These are phyloP conservation scores for Halichoeres trimaculatus DNA, from an alignment of 2,113 vertebrate species.

Conservation along the genomic window DNA sequence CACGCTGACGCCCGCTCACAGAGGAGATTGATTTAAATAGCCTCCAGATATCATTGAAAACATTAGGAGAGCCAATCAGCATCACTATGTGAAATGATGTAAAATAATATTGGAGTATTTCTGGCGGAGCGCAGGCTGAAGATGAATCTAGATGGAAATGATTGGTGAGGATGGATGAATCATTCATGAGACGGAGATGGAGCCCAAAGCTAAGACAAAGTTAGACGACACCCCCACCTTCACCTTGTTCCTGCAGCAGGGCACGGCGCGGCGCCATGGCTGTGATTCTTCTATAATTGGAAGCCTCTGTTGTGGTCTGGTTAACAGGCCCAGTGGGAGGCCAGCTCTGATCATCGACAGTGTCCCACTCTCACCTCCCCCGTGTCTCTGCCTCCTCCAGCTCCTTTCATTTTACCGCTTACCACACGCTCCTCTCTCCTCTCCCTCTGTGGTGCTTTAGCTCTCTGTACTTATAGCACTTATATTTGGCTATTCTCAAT, in stretches of 20 bases:
- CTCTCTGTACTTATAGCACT: not conserved
- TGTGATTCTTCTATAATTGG: constrained; percentile 60
- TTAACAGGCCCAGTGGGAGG: constrained; percentile 51
- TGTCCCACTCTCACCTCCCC: constrained; percentile 27
- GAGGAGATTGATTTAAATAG: constrained; percentile 73
- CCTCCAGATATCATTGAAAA: constrained; percentile 58
- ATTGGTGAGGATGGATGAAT: constrained; percentile 68
- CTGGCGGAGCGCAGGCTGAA: constrained; percentile 57
- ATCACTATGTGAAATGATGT: constrained; percentile 60
- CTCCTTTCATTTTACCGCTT: not conserved
- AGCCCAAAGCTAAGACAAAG: constrained; percentile 52
- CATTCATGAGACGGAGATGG: constrained; percentile 71
- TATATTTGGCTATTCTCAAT: not conserved
- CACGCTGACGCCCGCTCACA: constrained; percentile 47
- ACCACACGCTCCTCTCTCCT: not conserved
- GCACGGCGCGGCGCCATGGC: constrained; percentile 32
- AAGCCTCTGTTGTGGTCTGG: constrained; percentile 55
- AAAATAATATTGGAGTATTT: constrained; percentile 67
- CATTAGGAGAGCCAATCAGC: constrained; percentile 50
- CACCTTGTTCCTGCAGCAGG: constrained; percentile 24
- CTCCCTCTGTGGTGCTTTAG: not conserved
- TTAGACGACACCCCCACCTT: constrained; percentile 38
- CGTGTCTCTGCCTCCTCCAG: not conserved
- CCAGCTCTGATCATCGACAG: constrained; percentile 38
- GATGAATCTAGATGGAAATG: constrained; percentile 74